These are phyloP conservation scores for Tenthredo amoena DNA, from an alignment of 2,888 invertebrate genomes.

Conservation along the genomic window DNA sequence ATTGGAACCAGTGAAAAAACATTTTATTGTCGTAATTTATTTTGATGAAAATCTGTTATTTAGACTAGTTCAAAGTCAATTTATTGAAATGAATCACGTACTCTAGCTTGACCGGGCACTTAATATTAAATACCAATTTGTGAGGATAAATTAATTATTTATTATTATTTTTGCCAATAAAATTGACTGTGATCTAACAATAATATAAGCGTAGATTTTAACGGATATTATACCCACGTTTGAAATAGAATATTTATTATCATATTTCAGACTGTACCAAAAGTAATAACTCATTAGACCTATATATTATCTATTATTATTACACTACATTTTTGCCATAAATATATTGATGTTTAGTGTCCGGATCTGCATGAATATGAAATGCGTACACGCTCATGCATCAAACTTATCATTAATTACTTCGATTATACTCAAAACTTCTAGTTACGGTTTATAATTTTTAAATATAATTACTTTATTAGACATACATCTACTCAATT, in stretches of 20 bases:
- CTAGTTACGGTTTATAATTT: not conserved
- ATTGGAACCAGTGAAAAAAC: conserved; percentile 41
- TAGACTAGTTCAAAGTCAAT: conserved; percentile 16
- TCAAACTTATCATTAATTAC: conserved; percentile 33
- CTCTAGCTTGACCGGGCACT: not conserved
- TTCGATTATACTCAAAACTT: conserved; percentile 7
- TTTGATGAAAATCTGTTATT: not conserved
- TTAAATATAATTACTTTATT: conserved; percentile 3
- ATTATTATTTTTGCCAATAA: conserved; percentile 61
- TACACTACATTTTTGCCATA: conserved; percentile 23
- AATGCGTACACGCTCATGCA: not conserved
- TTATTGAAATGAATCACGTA: not conserved
- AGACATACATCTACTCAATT: not conserved
- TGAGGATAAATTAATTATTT: conserved; percentile 52
- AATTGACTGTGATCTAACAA: conserved; percentile 74
- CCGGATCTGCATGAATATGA: conserved; percentile 22
- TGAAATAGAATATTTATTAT: not conserved
- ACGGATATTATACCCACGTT: conserved; percentile 3
- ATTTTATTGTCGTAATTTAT: not conserved
- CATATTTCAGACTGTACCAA: conserved; percentile 23
- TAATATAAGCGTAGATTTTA: conserved; percentile 63
- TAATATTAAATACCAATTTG: not conserved
- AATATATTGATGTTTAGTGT: conserved; percentile 45
- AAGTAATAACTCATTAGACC: conserved; percentile 27
- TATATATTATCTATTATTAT: conserved; percentile 27